These are phyloP conservation scores for Sarcophaga subvicina DNA, from an alignment of 2,888 invertebrate species.

Conservation along the genomic window DNA sequence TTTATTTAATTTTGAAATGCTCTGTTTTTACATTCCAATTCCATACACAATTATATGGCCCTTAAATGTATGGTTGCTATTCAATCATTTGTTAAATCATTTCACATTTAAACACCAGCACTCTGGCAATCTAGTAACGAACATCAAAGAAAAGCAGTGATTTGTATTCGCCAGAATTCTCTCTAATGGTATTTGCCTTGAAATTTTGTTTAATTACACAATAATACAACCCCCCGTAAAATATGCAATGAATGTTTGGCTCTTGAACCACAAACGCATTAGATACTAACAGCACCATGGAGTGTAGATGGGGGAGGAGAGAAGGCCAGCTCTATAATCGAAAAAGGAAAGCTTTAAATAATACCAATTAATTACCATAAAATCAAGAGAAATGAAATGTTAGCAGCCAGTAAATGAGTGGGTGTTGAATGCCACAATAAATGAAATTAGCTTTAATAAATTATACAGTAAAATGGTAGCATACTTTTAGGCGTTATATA, in stretches of 20 bases:
- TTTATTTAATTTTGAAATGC: background rate
- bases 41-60: background rate
- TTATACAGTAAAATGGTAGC: constrained; percentile 26
- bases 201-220: constrained; percentile 64
- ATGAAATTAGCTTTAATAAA: constrained; percentile 58
- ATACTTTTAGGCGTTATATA: constrained; percentile 1
- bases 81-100: constrained; percentile 22
- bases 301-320: background rate
- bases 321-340: background rate
- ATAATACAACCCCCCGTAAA: constrained; percentile 45
- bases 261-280: constrained; percentile 62
- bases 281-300: constrained; percentile 25
- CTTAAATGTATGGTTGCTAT: background rate
- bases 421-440: constrained; percentile 49
- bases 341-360: constrained; percentile 56
- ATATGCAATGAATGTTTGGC: constrained; percentile 62
- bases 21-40: background rate
- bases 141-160: constrained; percentile 45
- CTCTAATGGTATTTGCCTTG: constrained; percentile 9
- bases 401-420: constrained; percentile 44
- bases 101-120: constrained; percentile 5
- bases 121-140: constrained; percentile 7
- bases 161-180: background rate
- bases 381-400: constrained; percentile 56
- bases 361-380: constrained; percentile 65